Evolutionary conservation across 2,113 vertebrate genomes (phyloP).

Genomic region (Ophthalmolycus amberensis): DNA sequence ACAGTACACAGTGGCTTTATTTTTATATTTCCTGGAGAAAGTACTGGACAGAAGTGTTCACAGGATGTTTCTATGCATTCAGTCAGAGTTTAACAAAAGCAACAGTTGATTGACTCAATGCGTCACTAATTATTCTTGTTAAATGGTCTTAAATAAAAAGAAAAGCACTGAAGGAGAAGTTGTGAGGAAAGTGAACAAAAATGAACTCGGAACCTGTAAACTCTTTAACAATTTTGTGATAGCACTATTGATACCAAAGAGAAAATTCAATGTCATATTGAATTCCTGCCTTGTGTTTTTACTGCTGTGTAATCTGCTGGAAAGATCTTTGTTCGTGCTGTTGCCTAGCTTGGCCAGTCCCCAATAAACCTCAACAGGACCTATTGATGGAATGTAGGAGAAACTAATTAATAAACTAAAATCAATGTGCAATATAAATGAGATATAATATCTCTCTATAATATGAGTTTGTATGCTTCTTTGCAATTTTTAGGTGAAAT

Average conservation of each 20-base stretch:
- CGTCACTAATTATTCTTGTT: background rate
- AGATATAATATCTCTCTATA: background rate
- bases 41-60: background rate
- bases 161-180: background rate
- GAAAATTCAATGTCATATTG: background rate
- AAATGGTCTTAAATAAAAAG: background rate
- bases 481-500: background rate
- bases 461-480: background rate
- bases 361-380: background rate
- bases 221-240: background rate
- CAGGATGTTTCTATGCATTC: background rate
- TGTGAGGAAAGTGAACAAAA: background rate
- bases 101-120: background rate
- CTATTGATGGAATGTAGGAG: background rate
- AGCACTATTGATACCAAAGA: background rate
- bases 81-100: background rate
- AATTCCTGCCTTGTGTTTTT: background rate
- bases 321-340: background rate
- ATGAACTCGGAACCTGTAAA: background rate
- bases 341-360: background rate
- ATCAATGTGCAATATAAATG: background rate
- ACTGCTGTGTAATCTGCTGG: background rate
- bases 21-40: conserved; percentile 9
- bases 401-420: background rate
- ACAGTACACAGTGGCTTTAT: background rate